Base-by-base conservation (phyloP, 2,888 invertebrate species). In the Megaustenia siamemsis region DNA sequence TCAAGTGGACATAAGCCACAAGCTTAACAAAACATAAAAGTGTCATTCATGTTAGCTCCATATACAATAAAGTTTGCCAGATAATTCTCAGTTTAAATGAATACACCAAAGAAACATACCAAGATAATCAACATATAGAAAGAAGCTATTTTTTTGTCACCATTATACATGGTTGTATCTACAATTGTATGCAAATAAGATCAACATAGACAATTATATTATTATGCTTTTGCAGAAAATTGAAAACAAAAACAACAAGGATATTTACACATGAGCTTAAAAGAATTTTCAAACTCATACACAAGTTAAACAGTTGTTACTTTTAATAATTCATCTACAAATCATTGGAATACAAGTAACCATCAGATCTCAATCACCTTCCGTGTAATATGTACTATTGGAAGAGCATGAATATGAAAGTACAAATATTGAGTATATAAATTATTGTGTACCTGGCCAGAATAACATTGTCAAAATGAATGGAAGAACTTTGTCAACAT, bases 361-460 rank as follows among this genome's bases (percentile, higher is more conserved):
- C 40, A 40, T 69, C 69, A 69, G 69, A 69, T 69, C 69, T 40
- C 69, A 5, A 40, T 18, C n/a, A 69, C 40, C 40, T 40, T 69
- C 40, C 40, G 38, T 69, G 24, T 40, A 18, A 69, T 38, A 69
- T 69, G 40, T 69, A 40, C 69, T 24, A 69, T 69, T 69, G 69
- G 40, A 69, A 69, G 40, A 69, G 38, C 21, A 69, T 40, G 69
- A 69, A 69, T 69, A 69, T 69, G 40, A 69, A 40, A 24, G 21
- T n/a, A 40, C n/a, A 69, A 24, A 10, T 40, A 40, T 28, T 68
- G 38, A 68, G 68, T 69, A 69, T 69, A 69, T 69, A 69, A 40
- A 69, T 69, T 69, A 21, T 68, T 68, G 32, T 69, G 40, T 69
- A 69, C 5, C 38, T 40, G 38, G 40, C 69, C 40, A 69, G 21